A percentile compares a stretch with the other conserved stretches of the same genome.
phyloP scores from a whole-genome alignment of 2,113 vertebrate species.

The Spilogale gracilis region DNA sequence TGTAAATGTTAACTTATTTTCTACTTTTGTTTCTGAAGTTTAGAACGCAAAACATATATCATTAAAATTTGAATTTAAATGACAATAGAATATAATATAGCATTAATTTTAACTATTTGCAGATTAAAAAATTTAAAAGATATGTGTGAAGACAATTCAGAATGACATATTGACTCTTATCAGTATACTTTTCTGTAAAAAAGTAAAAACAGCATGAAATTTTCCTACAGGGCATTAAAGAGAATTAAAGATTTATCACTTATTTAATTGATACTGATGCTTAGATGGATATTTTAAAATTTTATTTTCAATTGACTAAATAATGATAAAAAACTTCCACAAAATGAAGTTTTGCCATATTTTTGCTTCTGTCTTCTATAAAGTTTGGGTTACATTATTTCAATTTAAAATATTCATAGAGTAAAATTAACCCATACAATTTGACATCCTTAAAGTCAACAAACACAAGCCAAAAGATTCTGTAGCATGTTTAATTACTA shows the following conservation, averaged over 20 bases:
- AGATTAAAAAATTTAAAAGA: background rate
- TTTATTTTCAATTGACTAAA: background rate
- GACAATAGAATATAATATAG: background rate
- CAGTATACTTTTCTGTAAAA: background rate
- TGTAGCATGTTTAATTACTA: background rate
- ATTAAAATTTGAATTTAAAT: constrained; percentile 2
- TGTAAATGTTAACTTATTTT: background rate
- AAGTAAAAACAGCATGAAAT: background rate
- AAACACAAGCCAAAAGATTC: background rate
- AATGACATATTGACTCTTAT: background rate
- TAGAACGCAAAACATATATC: background rate
- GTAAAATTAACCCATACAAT: background rate
- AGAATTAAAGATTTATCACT: background rate
- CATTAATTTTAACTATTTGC: background rate
- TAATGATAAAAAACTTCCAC: background rate
- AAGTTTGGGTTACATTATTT: background rate
- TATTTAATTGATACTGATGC: background rate
- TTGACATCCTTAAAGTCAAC: background rate
- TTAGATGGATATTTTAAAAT: background rate
- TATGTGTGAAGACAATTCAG: background rate
- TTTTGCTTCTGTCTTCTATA: background rate
- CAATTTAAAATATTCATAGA: background rate
- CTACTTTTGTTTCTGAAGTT: background rate
- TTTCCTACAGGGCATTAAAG: background rate
- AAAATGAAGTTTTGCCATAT: background rate